A percentile compares a stretch with the other conserved stretches of the same genome.
These are phyloP conservation scores for Melieria omissa DNA, from an alignment of 2,888 invertebrate species.

Conservation along the genomic window DNA sequence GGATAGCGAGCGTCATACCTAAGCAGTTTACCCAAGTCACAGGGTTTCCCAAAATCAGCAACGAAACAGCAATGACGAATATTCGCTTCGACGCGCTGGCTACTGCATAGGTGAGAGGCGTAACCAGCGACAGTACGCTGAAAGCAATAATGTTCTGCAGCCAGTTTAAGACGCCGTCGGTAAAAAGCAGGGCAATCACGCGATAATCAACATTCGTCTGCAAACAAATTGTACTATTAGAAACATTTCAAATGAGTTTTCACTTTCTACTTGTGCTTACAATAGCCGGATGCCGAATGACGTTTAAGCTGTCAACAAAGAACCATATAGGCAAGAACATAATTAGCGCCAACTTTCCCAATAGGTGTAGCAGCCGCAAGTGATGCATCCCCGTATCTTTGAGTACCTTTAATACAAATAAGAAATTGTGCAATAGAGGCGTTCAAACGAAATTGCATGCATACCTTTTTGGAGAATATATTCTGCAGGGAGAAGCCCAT, in stretches of 20 bases:
- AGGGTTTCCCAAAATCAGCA: conserved; percentile 89
- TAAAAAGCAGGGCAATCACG: conserved; percentile 73
- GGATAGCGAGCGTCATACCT: conserved; percentile 90
- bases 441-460: neutral
- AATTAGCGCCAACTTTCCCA: conserved; percentile 81
- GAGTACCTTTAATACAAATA: conserved; percentile 71
- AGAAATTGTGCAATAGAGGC: neutral
- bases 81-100: conserved; percentile 95
- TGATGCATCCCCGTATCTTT: conserved; percentile 92
- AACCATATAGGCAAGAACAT: conserved; percentile 89
- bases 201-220: conserved; percentile 70
- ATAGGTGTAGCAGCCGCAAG: conserved; percentile 81
- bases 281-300: conserved; percentile 73
- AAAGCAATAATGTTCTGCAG: conserved; percentile 95
- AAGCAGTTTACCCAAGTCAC: conserved; percentile 86
- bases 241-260: neutral
- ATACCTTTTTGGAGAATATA: conserved; percentile 93
- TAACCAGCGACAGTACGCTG: conserved; percentile 88
- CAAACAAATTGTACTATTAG: conserved; percentile 46
- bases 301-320: conserved; percentile 73
- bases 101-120: conserved; percentile 95
- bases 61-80: conserved; percentile 88
- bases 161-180: conserved; percentile 92
- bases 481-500: conserved; percentile 94
- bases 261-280: conserved; percentile 68